Percentiles rank a stretch among this genome's conserved stretches.
phyloP scores from a whole-genome alignment of 2,888 invertebrate genomes.

The Leptinotarsa peninsularis region DNA sequence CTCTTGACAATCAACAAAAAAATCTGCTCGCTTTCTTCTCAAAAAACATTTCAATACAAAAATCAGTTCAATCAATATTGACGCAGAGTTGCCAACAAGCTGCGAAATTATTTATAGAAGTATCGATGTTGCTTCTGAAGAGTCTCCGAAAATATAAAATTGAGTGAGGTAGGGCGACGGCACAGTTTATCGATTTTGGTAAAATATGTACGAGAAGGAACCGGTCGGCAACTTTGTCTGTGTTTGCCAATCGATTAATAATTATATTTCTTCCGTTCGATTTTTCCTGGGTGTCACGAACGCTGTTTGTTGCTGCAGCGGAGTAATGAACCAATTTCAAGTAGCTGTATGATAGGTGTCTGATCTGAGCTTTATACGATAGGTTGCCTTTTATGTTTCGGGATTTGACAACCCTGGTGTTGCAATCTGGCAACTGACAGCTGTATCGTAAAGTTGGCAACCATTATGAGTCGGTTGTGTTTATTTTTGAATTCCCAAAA shows the following conservation, averaged over 20 bases:
- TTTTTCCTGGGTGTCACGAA: background rate
- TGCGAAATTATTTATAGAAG: conserved; percentile 43
- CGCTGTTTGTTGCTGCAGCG: too few relatives aligned
- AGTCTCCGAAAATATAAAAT: conserved; percentile 46
- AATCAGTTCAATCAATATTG: background rate
- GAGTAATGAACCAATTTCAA: too few relatives aligned
- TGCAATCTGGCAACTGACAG: too few relatives aligned
- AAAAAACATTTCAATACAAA: background rate
- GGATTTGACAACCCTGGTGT: too few relatives aligned
- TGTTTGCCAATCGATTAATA: conserved; percentile 27
- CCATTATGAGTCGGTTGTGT: too few relatives aligned
- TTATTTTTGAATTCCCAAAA: too few relatives aligned
- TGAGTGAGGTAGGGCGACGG: conserved; percentile 47
- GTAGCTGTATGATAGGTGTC: too few relatives aligned
- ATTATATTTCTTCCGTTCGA: conserved; percentile 16
- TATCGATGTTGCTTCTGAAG: conserved; percentile 40
- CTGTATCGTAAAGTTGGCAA: too few relatives aligned
- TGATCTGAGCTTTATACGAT: too few relatives aligned
- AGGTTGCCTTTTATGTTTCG: too few relatives aligned
- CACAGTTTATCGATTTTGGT: conserved; percentile 42
- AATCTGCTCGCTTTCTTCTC: background rate
- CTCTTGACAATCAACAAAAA: too few relatives aligned
- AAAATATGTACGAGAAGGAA: conserved; percentile 39
- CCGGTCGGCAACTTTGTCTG: conserved; percentile 25
- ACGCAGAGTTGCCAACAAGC: background rate